These are phyloP conservation scores for Brachypodius melanocephalos DNA, from an alignment of 2,113 vertebrate genomes.

Conservation along the genomic window DNA sequence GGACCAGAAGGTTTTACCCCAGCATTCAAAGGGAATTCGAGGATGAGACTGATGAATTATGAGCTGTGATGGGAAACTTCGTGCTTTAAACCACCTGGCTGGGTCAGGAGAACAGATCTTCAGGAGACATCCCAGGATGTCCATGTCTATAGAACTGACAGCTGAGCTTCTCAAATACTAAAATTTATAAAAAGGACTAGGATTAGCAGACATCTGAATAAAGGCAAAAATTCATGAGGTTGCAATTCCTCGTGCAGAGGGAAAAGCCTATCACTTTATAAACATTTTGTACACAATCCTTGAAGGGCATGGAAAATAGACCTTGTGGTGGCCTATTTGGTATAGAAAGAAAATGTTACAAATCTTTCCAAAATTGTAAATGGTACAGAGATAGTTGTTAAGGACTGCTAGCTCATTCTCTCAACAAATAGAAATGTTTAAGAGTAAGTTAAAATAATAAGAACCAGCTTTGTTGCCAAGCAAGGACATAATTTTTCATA, in stretches of 20 bases:
- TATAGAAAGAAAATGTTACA: background rate
- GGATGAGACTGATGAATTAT: background rate
- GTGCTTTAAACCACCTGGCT: background rate
- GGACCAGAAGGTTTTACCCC: background rate
- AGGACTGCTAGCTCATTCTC: background rate
- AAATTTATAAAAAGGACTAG: background rate
- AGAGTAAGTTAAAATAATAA: background rate
- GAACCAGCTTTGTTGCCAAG: background rate
- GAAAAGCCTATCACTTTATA: background rate
- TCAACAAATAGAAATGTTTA: background rate
- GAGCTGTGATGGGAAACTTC: background rate
- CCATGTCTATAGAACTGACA: background rate
- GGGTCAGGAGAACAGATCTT: background rate
- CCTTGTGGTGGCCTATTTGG: background rate
- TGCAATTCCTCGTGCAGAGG: background rate
- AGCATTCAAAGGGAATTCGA: background rate
- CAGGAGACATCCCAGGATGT: background rate
- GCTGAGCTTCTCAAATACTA: background rate
- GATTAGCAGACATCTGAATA: background rate
- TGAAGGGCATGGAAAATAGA: background rate
- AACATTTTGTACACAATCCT: background rate
- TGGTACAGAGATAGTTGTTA: background rate
- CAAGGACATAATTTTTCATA: background rate
- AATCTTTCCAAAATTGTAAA: background rate
- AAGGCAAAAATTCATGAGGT: background rate